Base-by-base conservation (phyloP, 2,888 invertebrate genomes). In the Allygus modestus region DNA sequence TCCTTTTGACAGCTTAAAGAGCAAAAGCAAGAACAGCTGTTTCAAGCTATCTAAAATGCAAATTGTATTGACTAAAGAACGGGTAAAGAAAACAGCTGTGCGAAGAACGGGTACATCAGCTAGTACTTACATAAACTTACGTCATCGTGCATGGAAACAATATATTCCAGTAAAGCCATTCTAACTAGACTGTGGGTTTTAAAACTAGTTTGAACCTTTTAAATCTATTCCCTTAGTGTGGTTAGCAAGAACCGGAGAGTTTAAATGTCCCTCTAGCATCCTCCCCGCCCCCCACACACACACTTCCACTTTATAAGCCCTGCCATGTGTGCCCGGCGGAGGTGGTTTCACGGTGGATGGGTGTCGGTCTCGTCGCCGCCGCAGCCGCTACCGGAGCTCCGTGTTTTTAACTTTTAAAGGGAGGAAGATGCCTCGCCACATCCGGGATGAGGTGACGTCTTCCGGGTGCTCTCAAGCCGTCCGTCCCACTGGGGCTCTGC, bases 381-480 rank as follows among this genome's bases (percentile, higher is more conserved):
- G 46, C 31, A 15, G 65, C 28, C 28, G 65, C 12, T 28, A 65
- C 65, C 65, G 28, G 65, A 65, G 58, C 26, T 15, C 65, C 65
- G 65, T 28, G 65, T 65, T 65, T 65, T 65, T 65, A 65, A 65
- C 2, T 17, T 26, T 65, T 65, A 65, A 65, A 65, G 65, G 65
- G 65, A 65, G 17, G 65, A 31, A 20, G 23, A 17, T 51, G 51
- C 51, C 15, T 17, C 28, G 15, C 65, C 65, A 65, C 65, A 65
- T 65, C 65, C 65, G 65, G 12, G 5, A 31, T 9, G 15, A 28
- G 31, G 58, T 20, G 20, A 2, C 28, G 65, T 31, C 65, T 65
- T 65, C 65, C 65, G 28, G 65, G 65, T 31, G 31, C 15, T 28
- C 65, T 15, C 46, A 37, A 9, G 46, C 4, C 17, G 17, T n/a